phyloP scores from a whole-genome alignment of 1,140 invertebrate species.

The Pachyrhynchus sulphureomaculatus region DNA sequence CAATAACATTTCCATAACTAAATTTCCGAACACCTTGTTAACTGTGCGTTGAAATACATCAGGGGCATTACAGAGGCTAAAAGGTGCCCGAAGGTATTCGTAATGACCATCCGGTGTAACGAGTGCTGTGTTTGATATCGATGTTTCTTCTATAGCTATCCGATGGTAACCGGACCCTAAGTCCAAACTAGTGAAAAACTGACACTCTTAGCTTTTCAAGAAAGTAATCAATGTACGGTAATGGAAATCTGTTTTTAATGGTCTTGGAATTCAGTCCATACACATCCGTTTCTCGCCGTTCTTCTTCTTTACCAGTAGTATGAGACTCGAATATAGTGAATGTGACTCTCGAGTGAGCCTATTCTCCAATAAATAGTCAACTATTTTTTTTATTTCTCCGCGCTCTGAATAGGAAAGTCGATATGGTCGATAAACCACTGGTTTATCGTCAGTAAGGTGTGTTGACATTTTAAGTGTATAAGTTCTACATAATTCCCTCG shows the following conservation, averaged over 20 bases:
- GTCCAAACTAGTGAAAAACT: slow-evolving; percentile 40
- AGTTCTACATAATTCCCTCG: too few relatives aligned
- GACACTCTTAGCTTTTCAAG: slow-evolving; percentile 34
- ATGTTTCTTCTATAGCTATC: slow-evolving; percentile 40
- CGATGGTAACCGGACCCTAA: slow-evolving; percentile 36
- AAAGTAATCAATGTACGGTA: slow-evolving; percentile 47
- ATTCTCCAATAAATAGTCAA: slow-evolving; percentile 16
- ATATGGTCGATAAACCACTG: neutral
- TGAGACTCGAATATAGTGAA: slow-evolving; percentile 40
- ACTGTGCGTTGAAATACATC: slow-evolving; percentile 23
- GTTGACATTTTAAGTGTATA: too few relatives aligned
- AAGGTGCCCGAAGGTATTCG: slow-evolving; percentile 52
- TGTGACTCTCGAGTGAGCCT: slow-evolving; percentile 31
- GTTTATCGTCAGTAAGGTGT: neutral
- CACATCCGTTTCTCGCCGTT: neutral
- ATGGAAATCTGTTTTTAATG: slow-evolving; percentile 34
- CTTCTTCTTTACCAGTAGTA: slow-evolving; percentile 8
- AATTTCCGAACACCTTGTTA: slow-evolving; percentile 4
- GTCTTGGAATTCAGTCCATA: neutral
- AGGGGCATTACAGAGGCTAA: slow-evolving; percentile 51
- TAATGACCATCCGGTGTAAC: slow-evolving; percentile 49
- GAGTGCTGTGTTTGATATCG: slow-evolving; percentile 47
- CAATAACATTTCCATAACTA: neutral
- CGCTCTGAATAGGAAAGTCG: neutral
- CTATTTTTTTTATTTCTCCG: neutral